phyloP scores from a whole-genome alignment of 2,888 invertebrate species.

The Silvanus unidentatus region DNA sequence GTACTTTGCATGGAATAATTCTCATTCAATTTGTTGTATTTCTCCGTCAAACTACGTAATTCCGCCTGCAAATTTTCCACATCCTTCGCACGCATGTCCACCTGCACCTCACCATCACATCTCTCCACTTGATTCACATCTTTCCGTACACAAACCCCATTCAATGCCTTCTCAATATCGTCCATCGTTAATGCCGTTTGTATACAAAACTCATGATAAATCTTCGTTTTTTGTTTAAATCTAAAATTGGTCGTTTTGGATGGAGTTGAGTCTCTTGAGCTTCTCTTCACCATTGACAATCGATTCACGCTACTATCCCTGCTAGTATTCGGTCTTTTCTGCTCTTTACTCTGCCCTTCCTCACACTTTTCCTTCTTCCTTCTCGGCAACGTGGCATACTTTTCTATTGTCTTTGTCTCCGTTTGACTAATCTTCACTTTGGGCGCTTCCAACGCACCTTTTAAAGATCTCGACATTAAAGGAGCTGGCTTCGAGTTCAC shows the following conservation, averaged over 20 bases:
- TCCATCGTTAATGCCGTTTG: slow-evolving; percentile 70
- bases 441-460: slow-evolving; percentile 39
- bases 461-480: slow-evolving; percentile 37
- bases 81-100: slow-evolving; percentile 59
- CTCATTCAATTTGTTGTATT: slow-evolving; percentile 53
- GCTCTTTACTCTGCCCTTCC: slow-evolving; percentile 34
- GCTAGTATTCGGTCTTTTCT: slow-evolving; percentile 18
- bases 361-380: slow-evolving; percentile 62
- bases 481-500: slow-evolving; percentile 44
- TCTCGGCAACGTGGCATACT: slow-evolving; percentile 73
- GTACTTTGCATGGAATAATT: slow-evolving; percentile 43
- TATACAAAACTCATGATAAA: slow-evolving; percentile 72
- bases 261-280: slow-evolving; percentile 21
- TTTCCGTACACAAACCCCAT: slow-evolving; percentile 49
- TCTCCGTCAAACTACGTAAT: slow-evolving; percentile 53
- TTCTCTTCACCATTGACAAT: slow-evolving; percentile 23
- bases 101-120: slow-evolving; percentile 37
- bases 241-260: slow-evolving; percentile 43
- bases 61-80: slow-evolving; percentile 57
- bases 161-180: slow-evolving; percentile 68
- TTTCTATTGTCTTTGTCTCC: slow-evolving; percentile 56
- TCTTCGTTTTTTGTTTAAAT: slow-evolving; percentile 54
- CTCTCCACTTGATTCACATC: slow-evolving; percentile 38
- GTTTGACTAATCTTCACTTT: slow-evolving; percentile 35
- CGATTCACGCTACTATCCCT: slow-evolving; percentile 26